Evolutionary conservation across 2,888 invertebrate species (phyloP), one percentile per base, ranked within the genome.

Genomic region (Dasysyrphus albostriatus): DNA sequence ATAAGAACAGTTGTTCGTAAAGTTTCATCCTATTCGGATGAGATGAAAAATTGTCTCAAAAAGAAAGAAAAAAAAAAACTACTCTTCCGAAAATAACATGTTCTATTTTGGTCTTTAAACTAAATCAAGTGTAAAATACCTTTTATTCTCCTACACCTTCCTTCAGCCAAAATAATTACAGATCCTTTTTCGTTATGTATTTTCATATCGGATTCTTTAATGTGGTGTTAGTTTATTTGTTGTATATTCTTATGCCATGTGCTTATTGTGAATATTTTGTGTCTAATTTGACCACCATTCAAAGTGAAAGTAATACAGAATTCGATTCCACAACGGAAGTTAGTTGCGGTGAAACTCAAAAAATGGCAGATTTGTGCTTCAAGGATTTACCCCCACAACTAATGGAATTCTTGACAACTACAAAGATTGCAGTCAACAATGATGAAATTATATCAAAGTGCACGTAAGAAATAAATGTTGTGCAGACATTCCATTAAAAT

Each of bases 311-410:
- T 70, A 24, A 59, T 5, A 2, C 42, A 14, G 14, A 44, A 16
- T 39, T 34, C 7, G 32, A 65, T 0, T 12, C 69, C 5, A 74
- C 65, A 42, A 74, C 74, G 37, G 54, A 58, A 37, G 61, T 88
- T 9, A 87, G 89, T 42, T 93, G 93, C 61, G 92, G 92, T 47
- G 90, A 90, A 76, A 90, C 90, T 5, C 89, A 91, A 70, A 90
- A 90, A 73, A 91, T 93, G 90, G 90, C 92, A 0, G 91, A 92
- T 54, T 91, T 91, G 80, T 92, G 93, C 78, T 93, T 92, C 75
- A 91, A 91, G 88, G 91, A 92, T 88, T 84, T 92, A 56, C 91
- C 92, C 6, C 90, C 92, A 5, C 91, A 92, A 82, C 77, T 92
- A 67, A 91, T 91, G 90, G 91, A 92, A 80, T 92, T 92, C 65